Conservation (phyloP, 1,140 invertebrate genomes). For the Trachelipus rathkii region DNA sequence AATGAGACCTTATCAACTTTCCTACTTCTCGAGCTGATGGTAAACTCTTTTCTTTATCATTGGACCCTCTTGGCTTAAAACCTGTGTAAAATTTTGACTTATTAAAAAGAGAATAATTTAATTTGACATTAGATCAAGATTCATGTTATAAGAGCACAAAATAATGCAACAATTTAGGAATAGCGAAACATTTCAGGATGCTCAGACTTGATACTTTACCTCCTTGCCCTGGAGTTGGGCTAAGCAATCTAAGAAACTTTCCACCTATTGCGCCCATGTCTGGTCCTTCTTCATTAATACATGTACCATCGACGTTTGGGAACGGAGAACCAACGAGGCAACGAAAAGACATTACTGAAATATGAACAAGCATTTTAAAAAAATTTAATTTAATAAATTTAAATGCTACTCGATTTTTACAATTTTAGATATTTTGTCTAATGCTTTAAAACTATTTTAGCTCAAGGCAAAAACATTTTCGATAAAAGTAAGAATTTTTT, state of each 20-base stretch:
- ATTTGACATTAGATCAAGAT: too few species aligned
- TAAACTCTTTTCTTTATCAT: constrained; percentile 25
- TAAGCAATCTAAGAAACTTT: constrained; percentile 38
- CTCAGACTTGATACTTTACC: constrained; percentile 18
- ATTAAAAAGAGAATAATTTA: too few species aligned
- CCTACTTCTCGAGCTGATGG: constrained; percentile 34
- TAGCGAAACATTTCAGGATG: background rate
- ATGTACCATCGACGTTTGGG: constrained; percentile 40
- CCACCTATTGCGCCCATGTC: constrained; percentile 38
- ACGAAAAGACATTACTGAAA: constrained; percentile 39
- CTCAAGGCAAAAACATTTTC: too few species aligned
- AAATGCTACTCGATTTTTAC: too few species aligned
- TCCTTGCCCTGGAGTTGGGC: constrained; percentile 26
- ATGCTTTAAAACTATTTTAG: too few species aligned
- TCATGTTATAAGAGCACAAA: background rate
- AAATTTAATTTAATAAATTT: too few species aligned
- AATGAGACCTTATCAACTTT: constrained; percentile 31
- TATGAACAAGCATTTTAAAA: too few species aligned
- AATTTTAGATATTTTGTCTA: too few species aligned
- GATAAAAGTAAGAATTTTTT: too few species aligned
- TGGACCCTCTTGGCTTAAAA: constrained; percentile 27
- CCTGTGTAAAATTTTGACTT: constrained; percentile 12
- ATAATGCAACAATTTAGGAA: background rate
- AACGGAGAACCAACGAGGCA: constrained; percentile 44
- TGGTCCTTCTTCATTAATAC: constrained; percentile 38